Evolutionary conservation across 2,113 vertebrate species (phyloP).

Genomic region (Phaethon lepturus): DNA sequence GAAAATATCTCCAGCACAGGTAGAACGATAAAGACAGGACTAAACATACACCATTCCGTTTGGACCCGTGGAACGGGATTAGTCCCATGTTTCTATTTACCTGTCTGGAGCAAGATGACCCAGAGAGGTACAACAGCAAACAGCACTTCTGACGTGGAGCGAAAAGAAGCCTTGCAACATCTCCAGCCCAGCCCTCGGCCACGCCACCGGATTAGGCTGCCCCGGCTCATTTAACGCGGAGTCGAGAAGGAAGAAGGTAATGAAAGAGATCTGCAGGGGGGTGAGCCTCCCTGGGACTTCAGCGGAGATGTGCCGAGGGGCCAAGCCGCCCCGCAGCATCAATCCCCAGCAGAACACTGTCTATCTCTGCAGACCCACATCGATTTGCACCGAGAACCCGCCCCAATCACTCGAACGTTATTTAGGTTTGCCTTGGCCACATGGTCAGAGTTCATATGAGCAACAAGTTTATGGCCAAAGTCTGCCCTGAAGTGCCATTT

Average conservation of each 20-base stretch:
- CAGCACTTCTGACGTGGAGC: not conserved
- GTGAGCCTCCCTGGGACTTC: not conserved
- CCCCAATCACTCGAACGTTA: not conserved
- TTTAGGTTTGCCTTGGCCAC: slow-evolving; percentile 17
- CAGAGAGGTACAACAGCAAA: not conserved
- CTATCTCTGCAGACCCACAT: not conserved
- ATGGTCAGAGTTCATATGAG: not conserved
- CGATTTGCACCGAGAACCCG: not conserved
- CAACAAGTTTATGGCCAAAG: slow-evolving; percentile 46
- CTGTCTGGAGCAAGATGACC: slow-evolving; percentile 26
- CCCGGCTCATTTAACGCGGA: not conserved
- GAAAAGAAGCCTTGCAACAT: slow-evolving; percentile 30
- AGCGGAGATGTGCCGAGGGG: fast-evolving
- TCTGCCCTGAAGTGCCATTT: not conserved
- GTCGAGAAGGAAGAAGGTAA: not conserved
- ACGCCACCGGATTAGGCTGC: not conserved
- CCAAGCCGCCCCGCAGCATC: not conserved
- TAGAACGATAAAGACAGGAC: slow-evolving; percentile 45
- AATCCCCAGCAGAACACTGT: not conserved
- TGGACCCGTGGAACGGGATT: not conserved
- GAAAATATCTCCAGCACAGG: slow-evolving; percentile 58
- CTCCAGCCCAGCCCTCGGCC: not conserved
- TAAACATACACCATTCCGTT: slow-evolving; percentile 24
- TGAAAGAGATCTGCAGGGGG: not conserved
- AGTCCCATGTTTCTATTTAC: slow-evolving; percentile 17